phyloP scores from a whole-genome alignment of 2,113 vertebrate species.

The Orientallactaga bullata region DNA sequence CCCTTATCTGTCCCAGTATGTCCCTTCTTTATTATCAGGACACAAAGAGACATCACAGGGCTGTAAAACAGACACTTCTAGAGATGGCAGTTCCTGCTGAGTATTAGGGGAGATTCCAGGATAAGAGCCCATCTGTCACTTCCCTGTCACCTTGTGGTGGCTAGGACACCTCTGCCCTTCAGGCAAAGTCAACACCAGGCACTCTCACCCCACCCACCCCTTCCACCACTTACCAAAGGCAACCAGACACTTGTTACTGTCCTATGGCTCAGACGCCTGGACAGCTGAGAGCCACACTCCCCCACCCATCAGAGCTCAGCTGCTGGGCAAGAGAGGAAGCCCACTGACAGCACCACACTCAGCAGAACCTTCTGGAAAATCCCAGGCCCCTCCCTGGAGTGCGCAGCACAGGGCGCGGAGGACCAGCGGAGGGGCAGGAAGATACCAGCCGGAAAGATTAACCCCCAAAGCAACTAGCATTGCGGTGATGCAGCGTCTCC shows the following conservation, averaged over 20 bases:
- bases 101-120: not conserved
- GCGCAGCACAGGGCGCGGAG: fast-evolving
- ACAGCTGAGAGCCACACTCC: fast-evolving
- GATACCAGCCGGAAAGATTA: too few relatives aligned
- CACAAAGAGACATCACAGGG: fast-evolving
- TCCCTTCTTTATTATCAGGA: not conserved
- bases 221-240: not conserved
- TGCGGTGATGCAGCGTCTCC: too few relatives aligned
- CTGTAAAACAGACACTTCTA: not conserved
- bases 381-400: not conserved
- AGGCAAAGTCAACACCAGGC: not conserved
- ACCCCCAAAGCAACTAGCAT: fast-evolving
- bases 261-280: too few relatives aligned
- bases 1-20: constrained; percentile 17
- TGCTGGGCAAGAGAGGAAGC: not conserved
- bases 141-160: fast-evolving
- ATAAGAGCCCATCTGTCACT: too few relatives aligned
- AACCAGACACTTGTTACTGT: too few relatives aligned
- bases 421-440: too few relatives aligned
- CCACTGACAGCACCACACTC: fast-evolving
- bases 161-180: not conserved
- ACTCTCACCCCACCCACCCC: not conserved
- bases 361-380: not conserved
- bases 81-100: not conserved
- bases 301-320: not conserved